Conservation (phyloP, 2,888 invertebrate genomes). For the Endotricha flammealis region DNA sequence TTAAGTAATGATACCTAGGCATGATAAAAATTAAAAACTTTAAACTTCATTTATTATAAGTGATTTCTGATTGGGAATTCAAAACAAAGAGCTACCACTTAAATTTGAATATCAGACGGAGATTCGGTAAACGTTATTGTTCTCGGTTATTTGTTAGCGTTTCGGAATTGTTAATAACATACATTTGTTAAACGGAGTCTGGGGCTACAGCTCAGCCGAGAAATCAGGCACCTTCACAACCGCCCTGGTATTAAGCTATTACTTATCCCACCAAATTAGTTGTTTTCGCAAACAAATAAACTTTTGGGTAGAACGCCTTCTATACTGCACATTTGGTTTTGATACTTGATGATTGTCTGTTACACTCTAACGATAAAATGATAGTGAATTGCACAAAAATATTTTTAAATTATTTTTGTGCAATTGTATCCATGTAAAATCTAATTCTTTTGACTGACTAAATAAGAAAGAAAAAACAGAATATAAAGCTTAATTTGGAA, state of each 20-base stretch:
- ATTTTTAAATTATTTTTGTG: too few species aligned
- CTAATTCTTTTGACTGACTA: too few species aligned
- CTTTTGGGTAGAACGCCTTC: too few species aligned
- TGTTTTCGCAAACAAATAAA: slow-evolving; percentile 55
- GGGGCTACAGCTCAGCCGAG: slow-evolving; percentile 51
- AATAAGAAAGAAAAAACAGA: too few species aligned
- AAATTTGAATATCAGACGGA: slow-evolving; percentile 36
- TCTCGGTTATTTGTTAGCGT: slow-evolving; percentile 44
- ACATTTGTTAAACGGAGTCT: slow-evolving; percentile 27
- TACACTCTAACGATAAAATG: too few species aligned
- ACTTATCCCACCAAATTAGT: slow-evolving; percentile 61
- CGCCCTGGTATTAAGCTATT: slow-evolving; percentile 75
- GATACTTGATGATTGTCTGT: slow-evolving; percentile 28
- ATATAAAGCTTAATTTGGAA: too few species aligned
- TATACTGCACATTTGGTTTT: slow-evolving; percentile 22
- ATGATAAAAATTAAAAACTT: too few species aligned
- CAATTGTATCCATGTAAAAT: too few species aligned
- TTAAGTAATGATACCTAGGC: too few species aligned
- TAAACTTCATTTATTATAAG: too few species aligned
- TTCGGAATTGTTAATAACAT: slow-evolving; percentile 22
- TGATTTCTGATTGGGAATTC: neutral
- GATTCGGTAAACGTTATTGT: slow-evolving; percentile 33
- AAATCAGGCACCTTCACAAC: slow-evolving; percentile 63
- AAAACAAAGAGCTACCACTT: neutral
- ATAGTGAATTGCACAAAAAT: too few species aligned